Evolutionary conservation across 1,140 invertebrate genomes (phyloP).

Genomic region (Zaprionus davidi): DNA sequence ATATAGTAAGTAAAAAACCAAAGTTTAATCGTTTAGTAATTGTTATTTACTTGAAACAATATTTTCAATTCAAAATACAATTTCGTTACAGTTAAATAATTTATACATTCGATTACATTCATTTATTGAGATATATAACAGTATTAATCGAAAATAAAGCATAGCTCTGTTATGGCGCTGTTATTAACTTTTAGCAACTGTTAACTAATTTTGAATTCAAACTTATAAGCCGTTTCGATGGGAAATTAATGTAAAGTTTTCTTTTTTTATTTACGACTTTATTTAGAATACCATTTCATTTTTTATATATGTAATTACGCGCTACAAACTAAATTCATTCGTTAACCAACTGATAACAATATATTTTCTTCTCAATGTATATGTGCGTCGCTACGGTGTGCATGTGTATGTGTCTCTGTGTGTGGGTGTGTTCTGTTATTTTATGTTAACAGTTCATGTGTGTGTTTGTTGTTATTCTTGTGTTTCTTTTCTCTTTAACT

Average conservation of each 20-base stretch:
- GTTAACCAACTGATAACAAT: constrained; percentile 80
- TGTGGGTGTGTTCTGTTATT: constrained; percentile 25
- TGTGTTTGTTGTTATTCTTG: background rate
- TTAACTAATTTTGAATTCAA: background rate
- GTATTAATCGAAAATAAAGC: background rate
- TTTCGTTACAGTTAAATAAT: background rate
- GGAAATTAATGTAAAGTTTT: constrained; percentile 8
- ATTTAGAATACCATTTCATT: constrained; percentile 79
- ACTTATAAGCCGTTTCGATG: background rate
- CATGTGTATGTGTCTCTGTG: constrained; percentile 36
- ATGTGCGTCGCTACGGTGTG: constrained; percentile 29
- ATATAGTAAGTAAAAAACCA: background rate
- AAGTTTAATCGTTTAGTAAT: background rate
- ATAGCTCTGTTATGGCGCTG: background rate
- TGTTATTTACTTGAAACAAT: constrained; percentile 2
- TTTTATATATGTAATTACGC: constrained; percentile 72
- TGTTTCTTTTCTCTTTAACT: constrained; percentile 56
- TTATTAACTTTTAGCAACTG: background rate
- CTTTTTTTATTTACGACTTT: constrained; percentile 70
- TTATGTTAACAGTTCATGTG: constrained; percentile 51
- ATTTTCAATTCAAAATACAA: background rate
- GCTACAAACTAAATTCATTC: constrained; percentile 75
- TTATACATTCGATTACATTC: constrained; percentile 1
- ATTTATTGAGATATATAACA: background rate
- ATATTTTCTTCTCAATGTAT: constrained; percentile 48